These are phyloP conservation scores for Syngnathus typhle DNA, from an alignment of 2,113 vertebrate genomes.

Conservation along the genomic window DNA sequence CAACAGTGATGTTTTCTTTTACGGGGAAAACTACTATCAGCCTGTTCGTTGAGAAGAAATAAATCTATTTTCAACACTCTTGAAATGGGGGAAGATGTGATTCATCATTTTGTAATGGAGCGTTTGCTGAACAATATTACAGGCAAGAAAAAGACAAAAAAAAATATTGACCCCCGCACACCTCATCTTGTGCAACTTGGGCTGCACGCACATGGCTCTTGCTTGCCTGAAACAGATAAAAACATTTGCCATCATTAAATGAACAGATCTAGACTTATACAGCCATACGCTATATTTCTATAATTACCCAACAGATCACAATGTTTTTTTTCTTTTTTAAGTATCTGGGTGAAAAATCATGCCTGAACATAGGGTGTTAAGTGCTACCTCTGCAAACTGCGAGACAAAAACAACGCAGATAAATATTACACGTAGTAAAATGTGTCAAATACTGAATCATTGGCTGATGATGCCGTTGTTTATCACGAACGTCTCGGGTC, in stretches of 20 bases:
- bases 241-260: constrained; percentile 2
- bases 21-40: not conserved
- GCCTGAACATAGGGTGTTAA: not conserved
- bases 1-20: not conserved
- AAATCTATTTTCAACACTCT: not conserved
- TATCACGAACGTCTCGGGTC: not conserved
- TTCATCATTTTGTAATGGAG: not conserved
- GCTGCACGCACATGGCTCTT: constrained; percentile 59
- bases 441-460: not conserved
- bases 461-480: not conserved
- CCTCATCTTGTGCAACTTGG: constrained; percentile 87
- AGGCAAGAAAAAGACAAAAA: constrained; percentile 1
- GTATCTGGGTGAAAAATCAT: not conserved
- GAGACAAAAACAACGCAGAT: not conserved
- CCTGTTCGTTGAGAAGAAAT: too few species aligned
- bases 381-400: not conserved
- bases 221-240: constrained; percentile 58
- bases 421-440: not conserved
- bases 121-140: constrained; percentile 19
- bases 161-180: constrained; percentile 51
- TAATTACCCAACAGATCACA: too few species aligned
- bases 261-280: too few species aligned
- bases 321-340: not conserved
- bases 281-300: too few species aligned
- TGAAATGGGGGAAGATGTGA: not conserved